Base-by-base conservation (phyloP, 2,888 invertebrate species). In the Noctua janthina region DNA sequence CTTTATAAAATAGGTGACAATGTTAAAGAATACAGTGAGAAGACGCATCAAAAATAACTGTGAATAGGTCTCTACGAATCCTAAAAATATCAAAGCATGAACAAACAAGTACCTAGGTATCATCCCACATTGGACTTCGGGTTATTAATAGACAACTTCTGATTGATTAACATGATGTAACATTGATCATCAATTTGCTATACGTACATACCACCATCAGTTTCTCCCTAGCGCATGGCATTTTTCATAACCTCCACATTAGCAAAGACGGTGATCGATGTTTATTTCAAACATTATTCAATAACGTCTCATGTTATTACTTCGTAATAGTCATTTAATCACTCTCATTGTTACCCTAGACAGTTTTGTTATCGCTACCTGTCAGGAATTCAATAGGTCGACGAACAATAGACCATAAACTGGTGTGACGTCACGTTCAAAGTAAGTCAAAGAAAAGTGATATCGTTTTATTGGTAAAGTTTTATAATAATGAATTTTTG, bases 341-440 rank as follows among this genome's bases (percentile, higher is more conserved):
- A 76, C 66, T 35, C 6, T n/a, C 74, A 86, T 76, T 87, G 89
- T 82, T 78, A 78, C 77, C 72, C 68, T 56, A 67, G 75, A 76
- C 83, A 76, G 78, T 85, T 76, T 71, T 69, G 75, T 79, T 81
- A 85, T 77, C 78, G 78, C 46, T 72, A 87, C 87, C 89, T 81
- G 87, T 84, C 80, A 74, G 78, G 75, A 82, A 82, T 77, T 82
- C 82, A 79, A 80, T 82, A 82, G 73, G 39, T 79, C 68, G 59
- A 23, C 73, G 77, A 77, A 88, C 88, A 88, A 89, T 88, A 83
- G 81, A 67, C 78, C 76, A 88, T 89, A 81, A 82, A 85, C 74
- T 74, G 54, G 8, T 17, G 46, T 89, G 83, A 83, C 85, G 89
- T 89, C 81, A 88, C 68, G 54, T 70, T 49, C 49, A 76, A 87